Evolutionary conservation across 1,140 invertebrate genomes (phyloP).

Genomic region (Atta colombica): DNA sequence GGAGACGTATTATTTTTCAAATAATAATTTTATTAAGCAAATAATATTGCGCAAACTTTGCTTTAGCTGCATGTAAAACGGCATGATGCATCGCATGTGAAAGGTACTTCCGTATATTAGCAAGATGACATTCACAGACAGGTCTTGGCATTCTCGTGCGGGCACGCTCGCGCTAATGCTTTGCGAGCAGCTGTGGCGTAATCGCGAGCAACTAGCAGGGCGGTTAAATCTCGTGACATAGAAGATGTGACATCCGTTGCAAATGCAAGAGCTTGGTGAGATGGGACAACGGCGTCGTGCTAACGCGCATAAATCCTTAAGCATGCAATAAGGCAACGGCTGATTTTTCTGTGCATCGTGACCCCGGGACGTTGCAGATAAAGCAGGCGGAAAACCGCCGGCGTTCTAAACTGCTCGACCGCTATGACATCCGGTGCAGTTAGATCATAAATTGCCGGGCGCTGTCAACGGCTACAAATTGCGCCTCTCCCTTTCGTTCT

Average conservation of each 20-base stretch:
- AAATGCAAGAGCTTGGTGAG: neutral
- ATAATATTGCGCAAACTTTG: conserved; percentile 12
- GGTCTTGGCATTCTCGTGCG: neutral
- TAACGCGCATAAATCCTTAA: conserved; percentile 58
- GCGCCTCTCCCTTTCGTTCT: neutral
- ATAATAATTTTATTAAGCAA: conserved; percentile 6
- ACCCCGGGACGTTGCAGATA: conserved; percentile 21
- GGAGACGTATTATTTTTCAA: neutral
- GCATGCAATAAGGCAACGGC: conserved; percentile 51
- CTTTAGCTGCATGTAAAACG: neutral
- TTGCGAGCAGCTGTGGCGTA: conserved; percentile 29
- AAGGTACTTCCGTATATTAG: conserved; percentile 17
- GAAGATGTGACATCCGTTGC: conserved; percentile 13
- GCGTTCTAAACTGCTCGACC: conserved; percentile 38
- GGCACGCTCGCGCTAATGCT: neutral
- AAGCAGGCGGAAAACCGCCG: conserved; percentile 46
- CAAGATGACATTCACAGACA: conserved; percentile 2
- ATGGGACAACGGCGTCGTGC: neutral
- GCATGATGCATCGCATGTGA: neutral
- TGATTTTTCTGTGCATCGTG: conserved; percentile 42
- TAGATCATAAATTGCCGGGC: conserved; percentile 60
- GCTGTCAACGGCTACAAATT: conserved; percentile 64
- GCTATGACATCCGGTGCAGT: conserved; percentile 41
- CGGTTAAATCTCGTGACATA: conserved; percentile 16
- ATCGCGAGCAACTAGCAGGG: conserved; percentile 13